These are phyloP conservation scores for Pseudomyrmex concolor DNA, from an alignment of 1,140 invertebrate species.

Conservation along the genomic window DNA sequence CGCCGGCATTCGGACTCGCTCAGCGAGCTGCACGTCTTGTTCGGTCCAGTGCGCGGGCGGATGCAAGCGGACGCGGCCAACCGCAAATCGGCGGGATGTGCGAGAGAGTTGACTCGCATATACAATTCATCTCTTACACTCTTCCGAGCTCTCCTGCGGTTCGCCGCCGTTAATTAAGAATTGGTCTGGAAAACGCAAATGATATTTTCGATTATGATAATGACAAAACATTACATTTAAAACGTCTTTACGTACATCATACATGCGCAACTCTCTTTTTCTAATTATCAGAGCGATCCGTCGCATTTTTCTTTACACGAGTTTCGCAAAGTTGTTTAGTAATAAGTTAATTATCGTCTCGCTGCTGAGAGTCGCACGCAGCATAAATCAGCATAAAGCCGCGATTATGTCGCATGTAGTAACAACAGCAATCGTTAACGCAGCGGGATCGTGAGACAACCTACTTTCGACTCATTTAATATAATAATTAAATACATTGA, in stretches of 20 bases:
- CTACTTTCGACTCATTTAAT: constrained; percentile 42
- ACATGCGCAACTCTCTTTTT: too few relatives aligned
- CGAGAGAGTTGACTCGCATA: constrained; percentile 7
- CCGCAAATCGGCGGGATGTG: constrained; percentile 16
- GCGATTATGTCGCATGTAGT: constrained; percentile 37
- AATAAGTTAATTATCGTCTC: constrained; percentile 48
- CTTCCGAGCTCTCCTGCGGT: too few relatives aligned
- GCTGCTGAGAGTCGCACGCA: constrained; percentile 13
- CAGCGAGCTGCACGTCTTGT: constrained; percentile 59
- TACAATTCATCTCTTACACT: neutral
- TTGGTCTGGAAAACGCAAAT: neutral
- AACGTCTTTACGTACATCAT: too few relatives aligned
- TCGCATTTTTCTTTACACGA: constrained; percentile 4
- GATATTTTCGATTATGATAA: too few relatives aligned
- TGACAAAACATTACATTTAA: too few relatives aligned
- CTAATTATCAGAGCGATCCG: too few relatives aligned
- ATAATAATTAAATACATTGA: constrained; percentile 44
- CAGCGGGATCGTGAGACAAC: constrained; percentile 32
- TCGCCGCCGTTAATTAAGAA: neutral
- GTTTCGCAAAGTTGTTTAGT: constrained; percentile 40
- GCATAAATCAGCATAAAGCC: constrained; percentile 34
- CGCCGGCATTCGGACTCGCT: constrained; percentile 59
- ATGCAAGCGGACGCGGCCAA: constrained; percentile 62
- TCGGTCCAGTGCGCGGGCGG: constrained; percentile 65
- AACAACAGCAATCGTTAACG: constrained; percentile 2